Evolutionary conservation across 2,888 invertebrate genomes (phyloP).

Genomic region (Abscondita cerata): DNA sequence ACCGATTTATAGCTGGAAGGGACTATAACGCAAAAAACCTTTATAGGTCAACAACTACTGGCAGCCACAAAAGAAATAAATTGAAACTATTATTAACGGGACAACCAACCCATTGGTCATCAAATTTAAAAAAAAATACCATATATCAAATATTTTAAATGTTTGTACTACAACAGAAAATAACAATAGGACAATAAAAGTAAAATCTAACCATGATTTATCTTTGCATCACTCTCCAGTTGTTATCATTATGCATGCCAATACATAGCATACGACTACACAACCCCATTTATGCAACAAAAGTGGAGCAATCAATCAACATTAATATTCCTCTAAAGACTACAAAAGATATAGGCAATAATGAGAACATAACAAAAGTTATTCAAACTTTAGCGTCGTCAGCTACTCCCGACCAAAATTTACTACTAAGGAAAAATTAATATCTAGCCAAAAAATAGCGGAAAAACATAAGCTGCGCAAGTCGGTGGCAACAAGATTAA

Average conservation of each 20-base stretch:
- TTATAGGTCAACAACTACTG: neutral
- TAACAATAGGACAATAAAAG: neutral
- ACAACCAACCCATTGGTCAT: neutral
- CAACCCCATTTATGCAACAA: slow-evolving; percentile 1
- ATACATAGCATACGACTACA: slow-evolving; percentile 12
- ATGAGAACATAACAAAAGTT: too few species aligned
- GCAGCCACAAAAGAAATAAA: neutral
- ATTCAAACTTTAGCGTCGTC: too few species aligned
- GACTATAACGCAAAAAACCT: slow-evolving; percentile 6
- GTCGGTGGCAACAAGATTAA: too few species aligned
- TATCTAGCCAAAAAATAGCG: too few species aligned
- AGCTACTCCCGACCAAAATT: too few species aligned
- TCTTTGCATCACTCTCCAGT: slow-evolving; percentile 15
- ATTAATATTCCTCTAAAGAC: too few species aligned
- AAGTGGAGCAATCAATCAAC: neutral
- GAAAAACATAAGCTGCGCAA: too few species aligned
- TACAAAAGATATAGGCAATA: too few species aligned
- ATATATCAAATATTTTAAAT: too few species aligned
- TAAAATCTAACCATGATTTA: neutral
- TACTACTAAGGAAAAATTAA: too few species aligned
- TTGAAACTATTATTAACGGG: slow-evolving; percentile 4
- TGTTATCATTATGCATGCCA: neutral
- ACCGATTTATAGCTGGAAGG: neutral
- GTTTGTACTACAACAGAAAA: slow-evolving; percentile 6
- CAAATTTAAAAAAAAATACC: slow-evolving; percentile 5